Percentiles rank a stretch among this genome's conserved stretches.
Conservation (phyloP, 1,140 invertebrate genomes). For the Euborellia annulipes region DNA sequence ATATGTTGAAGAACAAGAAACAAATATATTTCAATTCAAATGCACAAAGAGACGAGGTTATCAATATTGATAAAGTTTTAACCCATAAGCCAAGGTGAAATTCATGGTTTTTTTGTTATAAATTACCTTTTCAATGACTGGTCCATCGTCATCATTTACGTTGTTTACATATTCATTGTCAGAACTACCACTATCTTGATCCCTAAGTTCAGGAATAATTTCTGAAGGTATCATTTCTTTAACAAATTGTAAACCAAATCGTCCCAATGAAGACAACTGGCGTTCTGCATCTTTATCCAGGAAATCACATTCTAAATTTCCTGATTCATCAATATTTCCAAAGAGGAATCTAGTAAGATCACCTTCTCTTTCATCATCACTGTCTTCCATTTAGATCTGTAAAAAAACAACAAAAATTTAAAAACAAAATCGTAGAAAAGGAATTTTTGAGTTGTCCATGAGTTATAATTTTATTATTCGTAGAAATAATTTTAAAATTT, state of each 20-base stretch:
- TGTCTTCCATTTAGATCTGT: slow-evolving; percentile 43
- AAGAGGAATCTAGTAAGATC: slow-evolving; percentile 87
- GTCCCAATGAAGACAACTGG: slow-evolving; percentile 54
- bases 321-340: slow-evolving; percentile 90
- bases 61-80: not conserved
- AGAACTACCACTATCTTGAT: slow-evolving; percentile 17
- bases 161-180: slow-evolving; percentile 30
- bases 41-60: too few relatives aligned
- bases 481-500: too few relatives aligned
- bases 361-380: slow-evolving; percentile 43
- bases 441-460: too few relatives aligned
- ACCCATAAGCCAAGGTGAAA: not conserved
- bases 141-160: slow-evolving; percentile 28
- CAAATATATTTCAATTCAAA: too few relatives aligned
- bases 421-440: too few relatives aligned
- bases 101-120: not conserved
- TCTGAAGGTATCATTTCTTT: slow-evolving; percentile 61
- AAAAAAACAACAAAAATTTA: too few relatives aligned
- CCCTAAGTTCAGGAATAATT: slow-evolving; percentile 18
- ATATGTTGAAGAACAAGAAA: too few relatives aligned
- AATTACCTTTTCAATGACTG: slow-evolving; percentile 6
- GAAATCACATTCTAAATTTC: slow-evolving; percentile 69
- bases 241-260: slow-evolving; percentile 61
- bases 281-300: slow-evolving; percentile 71
- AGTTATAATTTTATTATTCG: too few relatives aligned